A percentile compares a stretch with the other conserved stretches of the same genome.
Conservation (phyloP, 1,140 invertebrate genomes). For the Dreissena polymorpha region DNA sequence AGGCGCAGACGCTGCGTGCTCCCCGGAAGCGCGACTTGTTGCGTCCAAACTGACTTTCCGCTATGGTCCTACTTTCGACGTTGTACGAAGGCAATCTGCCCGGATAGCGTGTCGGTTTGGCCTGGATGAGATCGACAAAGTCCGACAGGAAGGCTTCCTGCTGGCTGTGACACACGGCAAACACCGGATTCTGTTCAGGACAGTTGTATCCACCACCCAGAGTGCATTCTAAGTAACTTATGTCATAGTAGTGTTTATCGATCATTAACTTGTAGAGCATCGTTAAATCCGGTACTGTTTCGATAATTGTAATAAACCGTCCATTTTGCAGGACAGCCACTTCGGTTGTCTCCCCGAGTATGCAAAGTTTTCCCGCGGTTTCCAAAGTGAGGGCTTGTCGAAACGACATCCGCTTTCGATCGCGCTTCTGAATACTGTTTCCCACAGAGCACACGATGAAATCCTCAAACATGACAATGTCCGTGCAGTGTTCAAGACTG, state of each 20-base stretch:
- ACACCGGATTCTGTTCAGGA: constrained; percentile 8
- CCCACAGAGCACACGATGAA: constrained; percentile 14
- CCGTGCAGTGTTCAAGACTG: constrained; percentile 29
- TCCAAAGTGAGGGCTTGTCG: constrained; percentile 28
- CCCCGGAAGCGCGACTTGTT: constrained; percentile 33
- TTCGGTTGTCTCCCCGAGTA: constrained; percentile 18
- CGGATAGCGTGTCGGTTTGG: constrained; percentile 13
- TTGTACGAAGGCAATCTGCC: constrained; percentile 33
- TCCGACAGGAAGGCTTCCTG: constrained; percentile 9
- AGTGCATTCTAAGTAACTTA: constrained; percentile 19
- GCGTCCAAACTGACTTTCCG: constrained; percentile 23
- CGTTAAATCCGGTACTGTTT: constrained; percentile 8
- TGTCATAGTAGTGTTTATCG: constrained; percentile 33
- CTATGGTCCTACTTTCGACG: background rate
- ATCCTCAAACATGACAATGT: constrained; percentile 40
- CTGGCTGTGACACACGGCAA: background rate
- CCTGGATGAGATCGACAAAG: constrained; percentile 43
- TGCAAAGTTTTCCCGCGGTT: constrained; percentile 35
- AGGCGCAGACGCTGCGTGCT: constrained; percentile 17
- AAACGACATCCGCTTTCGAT: constrained; percentile 37
- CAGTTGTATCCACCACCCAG: constrained; percentile 7
- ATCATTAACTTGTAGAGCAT: constrained; percentile 39
- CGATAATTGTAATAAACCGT: constrained; percentile 35
- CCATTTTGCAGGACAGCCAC: constrained; percentile 25
- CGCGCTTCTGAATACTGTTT: constrained; percentile 49